These are phyloP conservation scores for Elephantulus edwardii DNA, from an alignment of 2,113 vertebrate genomes.

Conservation along the genomic window DNA sequence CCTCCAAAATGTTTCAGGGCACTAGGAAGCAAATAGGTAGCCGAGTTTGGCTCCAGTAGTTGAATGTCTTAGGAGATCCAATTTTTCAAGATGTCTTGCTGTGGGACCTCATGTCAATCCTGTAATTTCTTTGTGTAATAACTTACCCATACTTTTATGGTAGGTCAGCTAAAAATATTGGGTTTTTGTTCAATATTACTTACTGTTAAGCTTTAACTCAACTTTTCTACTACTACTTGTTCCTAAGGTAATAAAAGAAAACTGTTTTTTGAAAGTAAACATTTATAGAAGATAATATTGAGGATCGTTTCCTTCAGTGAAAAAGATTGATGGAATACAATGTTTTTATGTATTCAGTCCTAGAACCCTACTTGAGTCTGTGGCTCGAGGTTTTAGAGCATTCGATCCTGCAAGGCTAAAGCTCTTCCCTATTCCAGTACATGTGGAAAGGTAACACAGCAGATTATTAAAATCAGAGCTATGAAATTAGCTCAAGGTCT, in stretches of 20 bases:
- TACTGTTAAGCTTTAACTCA: not conserved
- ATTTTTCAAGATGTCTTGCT: slow-evolving; percentile 21
- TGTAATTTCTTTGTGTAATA: not conserved
- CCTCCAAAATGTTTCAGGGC: not conserved
- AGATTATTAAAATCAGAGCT: not conserved
- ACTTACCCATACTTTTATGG: not conserved
- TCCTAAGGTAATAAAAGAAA: not conserved
- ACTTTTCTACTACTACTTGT: not conserved
- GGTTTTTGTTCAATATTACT: not conserved
- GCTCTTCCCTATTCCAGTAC: not conserved
- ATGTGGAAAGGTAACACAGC: not conserved
- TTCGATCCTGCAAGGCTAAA: not conserved
- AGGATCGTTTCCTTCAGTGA: not conserved
- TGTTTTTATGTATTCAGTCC: not conserved
- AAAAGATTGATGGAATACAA: not conserved
- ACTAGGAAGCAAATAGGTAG: not conserved
- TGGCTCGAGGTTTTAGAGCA: not conserved
- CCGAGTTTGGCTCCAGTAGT: not conserved
- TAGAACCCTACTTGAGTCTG: not conserved
- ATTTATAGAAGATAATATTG: not conserved
- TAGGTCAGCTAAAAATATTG: slow-evolving; percentile 4
- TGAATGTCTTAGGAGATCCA: not conserved
- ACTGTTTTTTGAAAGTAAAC: not conserved
- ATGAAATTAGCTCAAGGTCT: not conserved
- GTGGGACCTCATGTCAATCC: not conserved